phyloP scores from a whole-genome alignment of 2,888 invertebrate genomes.

The Adelognathus sp. region DNA sequence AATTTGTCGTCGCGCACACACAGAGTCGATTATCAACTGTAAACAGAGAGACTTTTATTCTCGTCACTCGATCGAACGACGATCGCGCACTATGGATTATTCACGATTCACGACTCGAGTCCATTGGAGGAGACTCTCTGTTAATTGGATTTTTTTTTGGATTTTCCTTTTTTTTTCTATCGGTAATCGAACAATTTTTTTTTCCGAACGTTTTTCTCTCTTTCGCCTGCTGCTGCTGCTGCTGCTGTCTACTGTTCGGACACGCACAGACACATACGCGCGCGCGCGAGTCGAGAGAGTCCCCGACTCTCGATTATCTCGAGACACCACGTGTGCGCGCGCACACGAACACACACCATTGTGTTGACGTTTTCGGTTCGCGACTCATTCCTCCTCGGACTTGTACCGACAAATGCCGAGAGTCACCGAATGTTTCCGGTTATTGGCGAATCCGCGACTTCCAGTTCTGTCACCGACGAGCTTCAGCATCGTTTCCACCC shows the following conservation, averaged over 20 bases:
- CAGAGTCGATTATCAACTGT: not conserved
- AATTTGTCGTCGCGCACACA: slow-evolving; percentile 14
- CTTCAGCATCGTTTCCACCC: too few species aligned
- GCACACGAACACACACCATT: not conserved
- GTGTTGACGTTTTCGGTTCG: not conserved
- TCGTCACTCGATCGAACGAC: not conserved
- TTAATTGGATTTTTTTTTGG: not conserved
- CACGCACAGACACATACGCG: not conserved
- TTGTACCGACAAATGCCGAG: too few species aligned
- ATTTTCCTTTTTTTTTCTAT: not conserved
- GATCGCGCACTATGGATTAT: not conserved
- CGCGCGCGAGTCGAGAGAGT: not conserved
- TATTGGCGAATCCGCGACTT: too few species aligned
- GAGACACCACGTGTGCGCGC: slow-evolving; percentile 18
- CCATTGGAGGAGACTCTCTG: not conserved
- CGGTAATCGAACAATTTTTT: not conserved
- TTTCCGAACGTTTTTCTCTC: not conserved
- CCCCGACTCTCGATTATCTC: slow-evolving; percentile 27
- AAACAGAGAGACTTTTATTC: too few species aligned
- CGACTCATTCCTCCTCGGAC: not conserved
- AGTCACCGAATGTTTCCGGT: too few species aligned
- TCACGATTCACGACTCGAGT: not conserved
- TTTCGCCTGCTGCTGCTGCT: not conserved
- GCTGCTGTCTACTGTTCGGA: slow-evolving; percentile 10
- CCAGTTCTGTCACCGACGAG: too few species aligned